Evolutionary conservation across 2,113 vertebrate species (phyloP).

Genomic region (Sebastes fasciatus): DNA sequence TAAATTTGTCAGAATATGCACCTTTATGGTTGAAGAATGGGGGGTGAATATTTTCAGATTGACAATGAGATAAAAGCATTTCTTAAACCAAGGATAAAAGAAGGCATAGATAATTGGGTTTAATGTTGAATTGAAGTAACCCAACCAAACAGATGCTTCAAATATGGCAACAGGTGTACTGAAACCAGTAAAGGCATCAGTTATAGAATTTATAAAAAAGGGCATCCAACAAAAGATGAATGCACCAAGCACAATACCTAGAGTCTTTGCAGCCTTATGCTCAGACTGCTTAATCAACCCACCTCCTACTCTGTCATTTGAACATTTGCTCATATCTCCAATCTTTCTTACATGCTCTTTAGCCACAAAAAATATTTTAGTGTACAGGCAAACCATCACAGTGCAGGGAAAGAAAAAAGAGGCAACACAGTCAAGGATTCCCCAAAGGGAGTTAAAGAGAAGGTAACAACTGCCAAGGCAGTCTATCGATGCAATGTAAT

Average conservation of each 20-base stretch:
- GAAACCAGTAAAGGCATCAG: not conserved
- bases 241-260: constrained; percentile 32
- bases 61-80: constrained; percentile 3
- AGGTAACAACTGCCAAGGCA: constrained; percentile 30
- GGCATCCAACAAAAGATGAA: constrained; percentile 41
- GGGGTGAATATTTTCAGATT: constrained; percentile 9
- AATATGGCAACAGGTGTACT: constrained; percentile 1
- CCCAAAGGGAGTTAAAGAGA: constrained; percentile 19
- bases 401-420: constrained; percentile 14
- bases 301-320: not conserved
- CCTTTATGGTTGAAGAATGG: not conserved
- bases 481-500: not conserved
- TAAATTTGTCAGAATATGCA: not conserved
- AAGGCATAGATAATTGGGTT: constrained; percentile 40
- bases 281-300: constrained; percentile 24
- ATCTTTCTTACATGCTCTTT: constrained; percentile 6
- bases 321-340: no score
- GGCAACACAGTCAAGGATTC: constrained; percentile 4
- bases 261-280: constrained; percentile 39
- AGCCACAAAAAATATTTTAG: constrained; percentile 20
- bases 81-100: constrained; percentile 27
- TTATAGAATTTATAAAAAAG: constrained; percentile 12
- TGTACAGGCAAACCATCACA: constrained; percentile 29
- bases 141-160: constrained; percentile 34
- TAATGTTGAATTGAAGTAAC: constrained; percentile 26